Conservation (phyloP, 2,113 vertebrate species). For the Circaetus cinerascens region DNA sequence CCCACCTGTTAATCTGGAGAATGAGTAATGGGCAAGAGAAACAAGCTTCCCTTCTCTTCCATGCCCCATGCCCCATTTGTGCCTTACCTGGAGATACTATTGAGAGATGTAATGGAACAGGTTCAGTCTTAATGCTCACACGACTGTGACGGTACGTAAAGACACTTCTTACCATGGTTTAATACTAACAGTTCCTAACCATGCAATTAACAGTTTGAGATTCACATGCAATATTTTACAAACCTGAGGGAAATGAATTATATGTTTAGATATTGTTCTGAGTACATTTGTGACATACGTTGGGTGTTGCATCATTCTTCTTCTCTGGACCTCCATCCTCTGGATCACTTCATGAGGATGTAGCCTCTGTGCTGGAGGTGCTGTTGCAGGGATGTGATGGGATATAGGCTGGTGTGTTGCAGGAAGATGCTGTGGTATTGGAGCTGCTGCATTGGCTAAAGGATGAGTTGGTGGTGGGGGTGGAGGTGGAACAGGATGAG, state of each 20-base stretch:
- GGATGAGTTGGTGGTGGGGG: constrained; percentile 87
- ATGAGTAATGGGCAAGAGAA: neutral
- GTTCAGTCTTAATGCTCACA: fast-evolving
- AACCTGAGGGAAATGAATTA: constrained; percentile 47
- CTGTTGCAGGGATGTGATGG: constrained; percentile 89
- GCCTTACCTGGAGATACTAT: neutral
- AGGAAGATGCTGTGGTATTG: constrained; percentile 88
- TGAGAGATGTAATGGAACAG: neutral
- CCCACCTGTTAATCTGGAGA: neutral
- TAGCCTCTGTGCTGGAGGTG: constrained; percentile 87
- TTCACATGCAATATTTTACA: constrained; percentile 37
- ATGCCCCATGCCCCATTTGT: fast-evolving
- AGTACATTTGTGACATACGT: constrained; percentile 82
- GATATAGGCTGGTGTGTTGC: constrained; percentile 88
- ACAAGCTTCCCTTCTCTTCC: neutral
- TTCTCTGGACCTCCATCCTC: constrained; percentile 94
- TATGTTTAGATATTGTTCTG: constrained; percentile 51
- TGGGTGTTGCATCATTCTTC: constrained; percentile 97
- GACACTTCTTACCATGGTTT: neutral
- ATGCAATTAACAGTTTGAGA: constrained; percentile 22
- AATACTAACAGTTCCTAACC: constrained; percentile 4
- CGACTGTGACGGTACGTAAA: fast-evolving
- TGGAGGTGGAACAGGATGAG: constrained; percentile 84
- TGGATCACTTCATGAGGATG: constrained; percentile 97
- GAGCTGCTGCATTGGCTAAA: constrained; percentile 81